Conservation (phyloP, 2,113 vertebrate genomes). For the Melospiza melodia region DNA sequence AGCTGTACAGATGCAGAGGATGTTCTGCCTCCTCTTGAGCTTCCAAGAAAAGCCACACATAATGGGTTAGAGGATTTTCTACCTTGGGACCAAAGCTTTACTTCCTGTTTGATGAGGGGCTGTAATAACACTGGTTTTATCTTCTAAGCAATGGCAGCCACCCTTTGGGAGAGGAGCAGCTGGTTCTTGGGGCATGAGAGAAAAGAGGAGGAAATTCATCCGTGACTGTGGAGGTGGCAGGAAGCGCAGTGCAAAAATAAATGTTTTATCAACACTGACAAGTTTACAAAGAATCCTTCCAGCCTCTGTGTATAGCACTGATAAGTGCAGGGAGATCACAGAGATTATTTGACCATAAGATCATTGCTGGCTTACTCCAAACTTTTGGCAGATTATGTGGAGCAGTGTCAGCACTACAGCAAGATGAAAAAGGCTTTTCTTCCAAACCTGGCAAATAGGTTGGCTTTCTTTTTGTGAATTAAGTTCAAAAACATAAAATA, state of each 20-base stretch:
- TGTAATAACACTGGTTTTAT: background rate
- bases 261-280: background rate
- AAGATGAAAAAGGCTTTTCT: background rate
- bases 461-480: background rate
- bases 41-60: background rate
- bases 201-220: background rate
- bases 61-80: background rate
- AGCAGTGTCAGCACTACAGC: background rate
- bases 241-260: background rate
- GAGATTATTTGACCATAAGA: background rate
- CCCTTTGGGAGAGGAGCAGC: background rate
- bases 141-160: background rate
- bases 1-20: background rate
- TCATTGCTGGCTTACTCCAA: background rate
- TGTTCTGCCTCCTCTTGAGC: background rate
- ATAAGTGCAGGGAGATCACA: background rate
- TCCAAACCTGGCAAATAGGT: background rate
- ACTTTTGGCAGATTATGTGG: background rate
- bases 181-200: background rate
- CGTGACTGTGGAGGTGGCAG: background rate
- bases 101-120: background rate
- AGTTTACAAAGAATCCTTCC: background rate
- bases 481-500: background rate
- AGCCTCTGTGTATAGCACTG: background rate
- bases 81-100: background rate